A percentile compares a stretch with the other conserved stretches of the same genome.
Conservation (phyloP, 2,113 vertebrate species). For the Upupa epops region DNA sequence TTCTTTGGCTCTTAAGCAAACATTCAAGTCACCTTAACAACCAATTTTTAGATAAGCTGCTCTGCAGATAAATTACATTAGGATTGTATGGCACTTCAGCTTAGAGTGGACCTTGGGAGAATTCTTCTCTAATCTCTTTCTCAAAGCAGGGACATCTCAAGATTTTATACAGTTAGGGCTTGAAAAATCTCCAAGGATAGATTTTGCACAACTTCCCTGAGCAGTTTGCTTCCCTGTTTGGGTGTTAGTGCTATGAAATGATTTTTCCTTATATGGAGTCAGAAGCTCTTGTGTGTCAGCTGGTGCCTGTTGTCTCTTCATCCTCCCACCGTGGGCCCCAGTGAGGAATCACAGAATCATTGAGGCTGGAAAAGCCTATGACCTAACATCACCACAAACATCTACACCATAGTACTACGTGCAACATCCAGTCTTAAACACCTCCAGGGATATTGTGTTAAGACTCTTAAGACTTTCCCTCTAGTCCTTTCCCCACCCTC, state of each 20-base stretch:
- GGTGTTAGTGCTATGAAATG: neutral
- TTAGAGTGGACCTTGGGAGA: neutral
- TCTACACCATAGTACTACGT: too few relatives aligned
- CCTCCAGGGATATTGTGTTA: too few relatives aligned
- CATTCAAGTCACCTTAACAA: neutral
- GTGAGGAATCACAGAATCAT: too few relatives aligned
- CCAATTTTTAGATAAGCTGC: neutral
- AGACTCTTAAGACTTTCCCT: too few relatives aligned
- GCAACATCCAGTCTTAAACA: too few relatives aligned
- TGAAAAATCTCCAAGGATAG: neutral
- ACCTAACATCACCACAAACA: too few relatives aligned
- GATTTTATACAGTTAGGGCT: neutral
- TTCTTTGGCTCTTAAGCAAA: slow-evolving; percentile 1
- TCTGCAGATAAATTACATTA: neutral
- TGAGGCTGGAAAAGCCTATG: too few relatives aligned
- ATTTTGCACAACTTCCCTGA: neutral
- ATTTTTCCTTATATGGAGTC: neutral
- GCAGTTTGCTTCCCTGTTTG: neutral
- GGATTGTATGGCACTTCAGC: neutral
- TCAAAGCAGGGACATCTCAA: neutral
- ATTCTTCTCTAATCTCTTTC: neutral
- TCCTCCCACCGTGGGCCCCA: neutral
- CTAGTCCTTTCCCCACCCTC: too few relatives aligned
- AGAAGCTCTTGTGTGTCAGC: neutral
- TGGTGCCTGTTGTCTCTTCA: neutral